phyloP scores from a whole-genome alignment of 2,113 vertebrate genomes.

The Zootoca vivipara region DNA sequence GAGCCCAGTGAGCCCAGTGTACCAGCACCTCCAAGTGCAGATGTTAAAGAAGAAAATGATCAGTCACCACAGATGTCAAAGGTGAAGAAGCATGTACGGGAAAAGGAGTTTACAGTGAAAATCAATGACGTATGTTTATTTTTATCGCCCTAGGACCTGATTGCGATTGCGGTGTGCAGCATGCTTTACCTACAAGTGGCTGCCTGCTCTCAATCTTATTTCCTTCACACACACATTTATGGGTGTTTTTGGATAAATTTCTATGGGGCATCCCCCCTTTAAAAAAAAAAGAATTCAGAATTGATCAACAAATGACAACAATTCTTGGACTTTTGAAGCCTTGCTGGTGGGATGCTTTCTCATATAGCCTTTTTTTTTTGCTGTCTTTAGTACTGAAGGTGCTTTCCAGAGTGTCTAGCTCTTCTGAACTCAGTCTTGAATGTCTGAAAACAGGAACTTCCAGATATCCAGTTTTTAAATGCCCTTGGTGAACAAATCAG shows the following conservation, averaged over 20 bases:
- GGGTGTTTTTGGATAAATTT: conserved; percentile 74
- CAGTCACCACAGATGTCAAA: conserved; percentile 97
- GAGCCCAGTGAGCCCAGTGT: conserved; percentile 75
- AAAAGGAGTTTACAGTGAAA: conserved; percentile 99
- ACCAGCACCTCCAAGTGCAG: conserved; percentile 64
- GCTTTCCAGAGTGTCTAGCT: conserved; percentile 38
- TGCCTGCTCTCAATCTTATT: conserved; percentile 85
- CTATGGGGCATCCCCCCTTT: conserved; percentile 64
- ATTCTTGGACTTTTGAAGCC: conserved; percentile 46
- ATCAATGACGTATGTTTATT: conserved; percentile 99
- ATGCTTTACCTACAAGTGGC: conserved; percentile 88
- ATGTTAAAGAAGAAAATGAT: conserved; percentile 86
- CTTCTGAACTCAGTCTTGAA: conserved; percentile 30
- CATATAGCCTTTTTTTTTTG: conserved; percentile 52
- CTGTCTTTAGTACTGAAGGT: conserved; percentile 49
- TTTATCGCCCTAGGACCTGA: conserved; percentile 89
- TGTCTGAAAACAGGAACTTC: conserved; percentile 31
- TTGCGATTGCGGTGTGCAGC: conserved; percentile 88
- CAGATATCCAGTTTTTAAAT: conserved; percentile 16
- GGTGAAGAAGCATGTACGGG: conserved; percentile 99
- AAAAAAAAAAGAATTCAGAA: conserved; percentile 46
- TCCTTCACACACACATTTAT: conserved; percentile 76
- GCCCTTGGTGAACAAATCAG: background rate
- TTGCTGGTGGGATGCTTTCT: conserved; percentile 64
- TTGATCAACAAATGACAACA: conserved; percentile 37